Base-by-base conservation (phyloP, 2,888 invertebrate genomes). In the Acrocyrtus sp. region DNA sequence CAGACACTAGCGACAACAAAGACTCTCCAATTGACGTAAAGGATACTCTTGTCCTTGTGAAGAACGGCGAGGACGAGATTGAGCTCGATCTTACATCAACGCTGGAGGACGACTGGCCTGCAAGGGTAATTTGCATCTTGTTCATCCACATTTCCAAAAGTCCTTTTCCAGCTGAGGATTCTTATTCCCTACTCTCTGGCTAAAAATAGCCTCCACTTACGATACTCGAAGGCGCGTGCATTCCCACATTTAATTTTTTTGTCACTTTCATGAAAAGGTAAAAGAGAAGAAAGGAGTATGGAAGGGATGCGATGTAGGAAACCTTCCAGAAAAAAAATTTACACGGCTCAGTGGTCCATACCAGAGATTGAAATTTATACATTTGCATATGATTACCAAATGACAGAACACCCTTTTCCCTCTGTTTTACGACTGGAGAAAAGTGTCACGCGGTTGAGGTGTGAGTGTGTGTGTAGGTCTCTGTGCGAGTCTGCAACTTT, bases 71-170 rank as follows among this genome's bases (percentile, higher is more conserved):
- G 39, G 47, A 70, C 22, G 75, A 78, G 43, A 22, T 81, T 53
- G 75, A 78, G 50, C 70, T 80, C 41, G 80, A 81, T 50, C 50
- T 80, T 10, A 75, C 74, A 27, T 72, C 80, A 21, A 45, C 50
- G 19, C 67, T 80, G 53, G 65, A 61, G 22, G 53, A 78, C 10
- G 74, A 65, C 10, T 80, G 80, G 79, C 81, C 81, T 10, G 63
- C 69, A 6, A 50, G 75, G 62, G 81, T 80, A 74, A 70, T 68
- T 39, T n/a, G n/a, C n/a, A n/a, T n/a, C n/a, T n/a, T n/a, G n/a
- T n/a, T n/a, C n/a, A n/a, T n/a, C n/a, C n/a, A n/a, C n/a, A n/a
- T n/a, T n/a, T n/a, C n/a, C n/a, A n/a, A n/a, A n/a, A n/a, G n/a
- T n/a, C n/a, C n/a, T n/a, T n/a, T n/a, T n/a, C n/a, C n/a, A n/a